A percentile compares a stretch with the other conserved stretches of the same genome.
Conservation (phyloP, 2,888 invertebrate species). For the Synanthedon andrenaeformis region DNA sequence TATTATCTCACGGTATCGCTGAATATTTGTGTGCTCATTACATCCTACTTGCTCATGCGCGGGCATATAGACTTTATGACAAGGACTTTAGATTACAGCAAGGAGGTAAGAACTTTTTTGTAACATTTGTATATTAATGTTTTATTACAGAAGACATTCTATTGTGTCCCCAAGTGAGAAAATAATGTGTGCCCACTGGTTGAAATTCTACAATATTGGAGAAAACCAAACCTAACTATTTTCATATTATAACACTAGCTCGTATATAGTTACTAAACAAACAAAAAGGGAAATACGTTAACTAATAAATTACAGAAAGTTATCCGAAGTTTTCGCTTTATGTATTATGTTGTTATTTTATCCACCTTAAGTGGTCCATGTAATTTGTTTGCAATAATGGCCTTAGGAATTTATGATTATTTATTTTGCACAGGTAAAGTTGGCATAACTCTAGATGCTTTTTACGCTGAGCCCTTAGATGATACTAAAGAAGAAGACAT, state of each 20-base stretch:
- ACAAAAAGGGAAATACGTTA: too few species aligned
- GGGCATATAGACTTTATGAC: slow-evolving; percentile 73
- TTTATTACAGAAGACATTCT: neutral
- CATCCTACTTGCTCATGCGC: slow-evolving; percentile 74
- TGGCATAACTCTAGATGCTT: slow-evolving; percentile 68
- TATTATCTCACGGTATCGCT: slow-evolving; percentile 54
- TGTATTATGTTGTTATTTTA: too few species aligned
- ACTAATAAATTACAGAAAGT: too few species aligned
- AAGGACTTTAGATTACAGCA: slow-evolving; percentile 62
- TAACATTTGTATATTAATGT: neutral
- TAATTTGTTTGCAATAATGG: neutral
- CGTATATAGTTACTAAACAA: too few species aligned
- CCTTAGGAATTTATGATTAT: too few species aligned
- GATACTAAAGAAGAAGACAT: slow-evolving; percentile 47
- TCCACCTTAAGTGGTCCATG: slow-evolving; percentile 1
- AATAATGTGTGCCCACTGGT: neutral
- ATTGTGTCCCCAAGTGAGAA: neutral
- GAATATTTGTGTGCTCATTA: slow-evolving; percentile 75
- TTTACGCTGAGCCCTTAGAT: slow-evolving; percentile 68
- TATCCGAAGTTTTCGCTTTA: too few species aligned
- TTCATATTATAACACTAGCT: too few species aligned
- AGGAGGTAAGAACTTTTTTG: slow-evolving; percentile 38
- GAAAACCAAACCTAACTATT: too few species aligned
- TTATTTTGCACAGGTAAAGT: slow-evolving; percentile 54
- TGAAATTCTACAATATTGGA: too few species aligned